These are phyloP conservation scores for Chesias legatella DNA, from an alignment of 2,888 invertebrate species.

Conservation along the genomic window DNA sequence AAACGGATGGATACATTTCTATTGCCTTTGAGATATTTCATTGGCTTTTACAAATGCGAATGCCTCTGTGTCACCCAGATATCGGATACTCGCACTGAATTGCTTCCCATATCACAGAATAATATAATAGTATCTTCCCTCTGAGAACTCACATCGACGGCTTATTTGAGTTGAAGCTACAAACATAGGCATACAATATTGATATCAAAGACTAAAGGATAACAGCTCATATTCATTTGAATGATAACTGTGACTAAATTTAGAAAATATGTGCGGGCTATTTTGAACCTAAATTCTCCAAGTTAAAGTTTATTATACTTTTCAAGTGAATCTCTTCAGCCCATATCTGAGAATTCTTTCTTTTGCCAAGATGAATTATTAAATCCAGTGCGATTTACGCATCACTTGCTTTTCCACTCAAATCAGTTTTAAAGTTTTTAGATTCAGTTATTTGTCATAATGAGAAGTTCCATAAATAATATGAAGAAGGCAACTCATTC, in stretches of 20 bases:
- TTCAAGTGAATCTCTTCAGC: no score
- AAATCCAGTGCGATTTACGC: slow-evolving; percentile 28
- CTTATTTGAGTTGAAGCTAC: no score
- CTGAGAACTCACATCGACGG: no score
- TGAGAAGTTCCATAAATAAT: slow-evolving; percentile 15
- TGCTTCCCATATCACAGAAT: slow-evolving; percentile 27
- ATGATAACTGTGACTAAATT: no score
- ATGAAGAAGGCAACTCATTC: slow-evolving; percentile 16
- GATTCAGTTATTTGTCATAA: slow-evolving; percentile 22
- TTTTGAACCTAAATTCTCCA: no score
- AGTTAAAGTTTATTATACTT: no score
- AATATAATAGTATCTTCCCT: no score
- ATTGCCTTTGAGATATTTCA: slow-evolving; percentile 56
- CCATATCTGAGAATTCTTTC: slow-evolving; percentile 23
- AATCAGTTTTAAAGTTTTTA: slow-evolving; percentile 21
- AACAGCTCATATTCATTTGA: no score
- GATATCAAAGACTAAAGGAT: no score
- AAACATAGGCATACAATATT: no score
- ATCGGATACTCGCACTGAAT: slow-evolving; percentile 28
- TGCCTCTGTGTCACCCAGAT: slow-evolving; percentile 39
- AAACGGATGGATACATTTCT: slow-evolving; percentile 51
- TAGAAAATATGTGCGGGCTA: no score
- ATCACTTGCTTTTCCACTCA: slow-evolving; percentile 12
- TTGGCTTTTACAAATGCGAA: slow-evolving; percentile 54
- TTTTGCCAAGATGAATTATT: slow-evolving; percentile 33